phyloP scores from a whole-genome alignment of 2,113 vertebrate genomes.

The Xiphorhynchus elegans region DNA sequence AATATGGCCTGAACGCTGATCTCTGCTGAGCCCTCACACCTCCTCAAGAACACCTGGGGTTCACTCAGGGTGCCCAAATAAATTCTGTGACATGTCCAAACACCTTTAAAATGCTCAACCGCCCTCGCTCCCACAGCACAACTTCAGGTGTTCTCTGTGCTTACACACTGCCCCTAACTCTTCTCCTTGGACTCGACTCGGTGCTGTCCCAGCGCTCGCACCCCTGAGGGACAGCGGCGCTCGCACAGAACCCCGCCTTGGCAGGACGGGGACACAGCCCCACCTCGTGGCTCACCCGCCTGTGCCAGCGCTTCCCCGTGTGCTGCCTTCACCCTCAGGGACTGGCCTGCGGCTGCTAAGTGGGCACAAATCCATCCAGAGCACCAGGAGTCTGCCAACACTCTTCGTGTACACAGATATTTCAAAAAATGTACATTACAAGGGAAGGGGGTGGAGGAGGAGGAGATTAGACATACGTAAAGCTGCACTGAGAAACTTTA shows the following conservation, averaged over 20 bases:
- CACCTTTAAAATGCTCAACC: neutral
- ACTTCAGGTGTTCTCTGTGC: neutral
- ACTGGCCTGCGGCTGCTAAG: neutral
- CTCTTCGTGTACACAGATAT: neutral
- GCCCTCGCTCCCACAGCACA: neutral
- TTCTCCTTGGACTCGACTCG: neutral
- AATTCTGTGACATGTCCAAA: neutral
- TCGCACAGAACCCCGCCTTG: neutral
- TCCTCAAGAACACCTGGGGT: neutral
- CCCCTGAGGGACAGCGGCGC: accelerated
- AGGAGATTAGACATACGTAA: neutral
- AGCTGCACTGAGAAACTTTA: neutral
- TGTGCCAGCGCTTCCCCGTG: neutral
- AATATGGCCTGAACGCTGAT: neutral
- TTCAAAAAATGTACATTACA: neutral
- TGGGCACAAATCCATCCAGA: neutral
- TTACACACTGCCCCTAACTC: neutral
- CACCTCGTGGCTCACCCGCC: neutral
- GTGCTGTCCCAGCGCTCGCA: neutral
- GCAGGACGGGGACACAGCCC: neutral
- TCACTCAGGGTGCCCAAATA: neutral
- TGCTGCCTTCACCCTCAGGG: neutral
- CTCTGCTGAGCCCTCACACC: neutral
- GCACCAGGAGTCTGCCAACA: neutral
- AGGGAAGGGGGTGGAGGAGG: neutral